phyloP scores from a whole-genome alignment of 2,888 invertebrate species.

The Formica aserva region DNA sequence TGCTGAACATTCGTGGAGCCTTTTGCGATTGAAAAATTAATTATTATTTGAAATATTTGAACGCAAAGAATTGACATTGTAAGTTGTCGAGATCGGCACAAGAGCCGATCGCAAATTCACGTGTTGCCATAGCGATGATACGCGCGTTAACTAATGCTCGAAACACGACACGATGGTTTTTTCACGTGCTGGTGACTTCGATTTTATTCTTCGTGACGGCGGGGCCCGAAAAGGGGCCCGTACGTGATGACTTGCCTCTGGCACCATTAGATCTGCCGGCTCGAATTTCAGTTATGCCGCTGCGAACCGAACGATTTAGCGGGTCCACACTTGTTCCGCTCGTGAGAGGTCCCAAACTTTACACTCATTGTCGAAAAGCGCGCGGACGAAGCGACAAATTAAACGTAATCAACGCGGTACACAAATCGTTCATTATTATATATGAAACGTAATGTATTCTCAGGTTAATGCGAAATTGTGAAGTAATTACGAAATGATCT shows the following conservation, averaged over 20 bases:
- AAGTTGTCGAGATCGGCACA: not conserved
- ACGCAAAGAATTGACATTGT: constrained; percentile 55
- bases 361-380: constrained; percentile 28
- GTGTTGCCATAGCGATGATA: constrained; percentile 75
- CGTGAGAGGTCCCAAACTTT: constrained; percentile 38
- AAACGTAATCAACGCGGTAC: constrained; percentile 34
- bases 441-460: not conserved
- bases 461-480: not conserved
- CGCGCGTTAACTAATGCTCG: constrained; percentile 80
- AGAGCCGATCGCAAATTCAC: constrained; percentile 37
- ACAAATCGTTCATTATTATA: not conserved
- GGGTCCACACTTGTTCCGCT: constrained; percentile 25
- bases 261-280: constrained; percentile 83
- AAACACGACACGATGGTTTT: constrained; percentile 68
- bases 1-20: not conserved
- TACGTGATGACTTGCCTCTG: constrained; percentile 82
- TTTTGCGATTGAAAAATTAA: not conserved
- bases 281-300: constrained; percentile 83
- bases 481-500: not conserved
- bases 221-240: constrained; percentile 62
- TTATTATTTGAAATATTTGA: not conserved
- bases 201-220: constrained; percentile 60
- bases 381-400: constrained; percentile 49
- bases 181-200: constrained; percentile 64
- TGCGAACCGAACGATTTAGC: constrained; percentile 30